Evolutionary conservation across 2,888 invertebrate species (phyloP).

Genomic region (Eilema griseolum): DNA sequence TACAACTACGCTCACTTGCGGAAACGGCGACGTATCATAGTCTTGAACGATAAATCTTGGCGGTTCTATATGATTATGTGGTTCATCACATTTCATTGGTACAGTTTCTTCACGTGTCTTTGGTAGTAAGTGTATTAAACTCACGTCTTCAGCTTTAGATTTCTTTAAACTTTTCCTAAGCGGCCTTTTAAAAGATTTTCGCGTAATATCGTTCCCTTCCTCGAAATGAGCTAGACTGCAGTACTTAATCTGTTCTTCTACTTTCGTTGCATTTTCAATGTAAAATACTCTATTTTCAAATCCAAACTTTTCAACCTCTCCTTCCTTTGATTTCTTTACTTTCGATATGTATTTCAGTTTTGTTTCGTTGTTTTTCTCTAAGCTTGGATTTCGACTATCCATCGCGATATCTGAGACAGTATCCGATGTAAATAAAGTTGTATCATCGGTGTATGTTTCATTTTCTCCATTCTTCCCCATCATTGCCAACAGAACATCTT

Average conservation of each 20-base stretch:
- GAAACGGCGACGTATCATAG: constrained; percentile 71
- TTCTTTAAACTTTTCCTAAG: constrained; percentile 81
- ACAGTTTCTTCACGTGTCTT: constrained; percentile 69
- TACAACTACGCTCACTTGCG: constrained; percentile 91
- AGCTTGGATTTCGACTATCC: constrained; percentile 84
- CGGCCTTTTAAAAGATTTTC: constrained; percentile 90
- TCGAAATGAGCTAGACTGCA: constrained; percentile 94
- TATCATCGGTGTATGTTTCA: constrained; percentile 91
- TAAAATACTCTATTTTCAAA: constrained; percentile 91
- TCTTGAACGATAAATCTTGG: constrained; percentile 43
- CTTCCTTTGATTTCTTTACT: constrained; percentile 80
- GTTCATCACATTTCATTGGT: constrained; percentile 54
- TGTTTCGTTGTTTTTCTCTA: constrained; percentile 87
- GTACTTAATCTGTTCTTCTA: constrained; percentile 89
- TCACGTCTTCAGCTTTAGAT: constrained; percentile 66
- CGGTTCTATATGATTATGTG: constrained; percentile 44
- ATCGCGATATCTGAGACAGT: constrained; percentile 83
- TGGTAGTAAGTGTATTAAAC: constrained; percentile 70
- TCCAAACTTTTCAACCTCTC: constrained; percentile 87
- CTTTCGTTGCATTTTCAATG: constrained; percentile 81
- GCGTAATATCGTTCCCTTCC: constrained; percentile 93
- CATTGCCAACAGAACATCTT: constrained; percentile 90
- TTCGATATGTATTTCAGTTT: constrained; percentile 86
- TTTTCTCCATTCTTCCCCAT: constrained; percentile 88
- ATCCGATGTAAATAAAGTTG: constrained; percentile 89